Percentiles rank a stretch among this genome's conserved stretches.
Evolutionary conservation across 2,888 invertebrate species (phyloP).

Genomic region (Dendrolimus pini): DNA sequence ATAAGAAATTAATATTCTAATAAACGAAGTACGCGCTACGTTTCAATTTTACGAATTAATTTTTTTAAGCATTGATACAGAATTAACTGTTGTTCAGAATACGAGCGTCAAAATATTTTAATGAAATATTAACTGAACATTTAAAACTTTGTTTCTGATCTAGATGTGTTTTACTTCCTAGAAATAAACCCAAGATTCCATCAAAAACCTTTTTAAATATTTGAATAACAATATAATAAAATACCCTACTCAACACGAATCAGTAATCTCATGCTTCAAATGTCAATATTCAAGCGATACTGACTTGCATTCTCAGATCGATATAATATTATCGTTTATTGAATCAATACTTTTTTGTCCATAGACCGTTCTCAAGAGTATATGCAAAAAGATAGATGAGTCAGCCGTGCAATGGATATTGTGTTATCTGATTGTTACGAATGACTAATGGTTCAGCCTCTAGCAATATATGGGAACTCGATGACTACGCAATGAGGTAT

Average conservation of each 20-base stretch:
- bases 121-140: too few species aligned
- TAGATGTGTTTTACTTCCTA: not conserved
- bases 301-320: conserved; percentile 16
- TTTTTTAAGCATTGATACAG: too few species aligned
- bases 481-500: conserved; percentile 41
- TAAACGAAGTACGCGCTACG: too few species aligned
- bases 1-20: too few species aligned
- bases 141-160: not conserved
- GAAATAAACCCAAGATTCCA: too few species aligned
- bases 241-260: conserved; percentile 14
- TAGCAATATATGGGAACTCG: conserved; percentile 32
- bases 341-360: conserved; percentile 23
- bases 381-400: conserved; percentile 50
- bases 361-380: conserved; percentile 20
- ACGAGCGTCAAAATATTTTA: too few species aligned
- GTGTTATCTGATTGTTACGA: conserved; percentile 38
- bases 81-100: too few species aligned
- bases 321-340: conserved; percentile 23
- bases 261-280: conserved; percentile 24
- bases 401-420: conserved; percentile 31
- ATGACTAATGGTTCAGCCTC: conserved; percentile 35
- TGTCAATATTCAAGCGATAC: conserved; percentile 10
- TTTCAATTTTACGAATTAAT: too few species aligned
- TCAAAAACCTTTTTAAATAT: too few species aligned
- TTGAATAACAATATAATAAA: not conserved